These are phyloP conservation scores for Thecocarcelia acutangulata DNA, from an alignment of 2,888 invertebrate genomes.

Conservation along the genomic window DNA sequence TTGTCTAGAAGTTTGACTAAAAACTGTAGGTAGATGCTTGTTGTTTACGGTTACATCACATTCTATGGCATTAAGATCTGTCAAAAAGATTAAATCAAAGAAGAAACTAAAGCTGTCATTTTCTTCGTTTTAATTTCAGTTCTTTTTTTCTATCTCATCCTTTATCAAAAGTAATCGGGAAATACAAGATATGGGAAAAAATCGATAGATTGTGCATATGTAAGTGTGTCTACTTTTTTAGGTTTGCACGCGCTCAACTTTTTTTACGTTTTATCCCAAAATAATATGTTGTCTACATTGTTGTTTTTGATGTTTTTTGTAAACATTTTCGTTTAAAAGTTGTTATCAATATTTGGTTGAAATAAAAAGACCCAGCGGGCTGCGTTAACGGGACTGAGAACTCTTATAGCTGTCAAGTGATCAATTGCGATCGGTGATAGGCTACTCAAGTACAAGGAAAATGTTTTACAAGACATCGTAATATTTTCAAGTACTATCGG, in stretches of 20 bases:
- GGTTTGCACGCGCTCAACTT: neutral
- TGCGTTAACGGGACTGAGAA: conserved; percentile 41
- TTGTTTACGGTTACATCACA: conserved; percentile 18
- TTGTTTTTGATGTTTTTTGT: conserved; percentile 12
- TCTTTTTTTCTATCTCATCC: conserved; percentile 18
- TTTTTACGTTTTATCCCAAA: too few relatives aligned
- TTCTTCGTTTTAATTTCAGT: neutral
- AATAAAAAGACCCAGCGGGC: conserved; percentile 61
- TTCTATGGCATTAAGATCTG: conserved; percentile 50
- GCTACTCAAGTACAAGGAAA: too few relatives aligned
- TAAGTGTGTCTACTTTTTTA: neutral
- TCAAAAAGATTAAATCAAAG: conserved; percentile 53
- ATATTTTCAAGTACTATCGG: too few relatives aligned
- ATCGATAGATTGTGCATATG: too few relatives aligned
- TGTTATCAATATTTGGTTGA: conserved; percentile 39
- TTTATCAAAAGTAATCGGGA: conserved; percentile 61
- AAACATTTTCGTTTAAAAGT: conserved; percentile 4
- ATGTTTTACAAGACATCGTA: too few relatives aligned
- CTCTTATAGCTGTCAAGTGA: conserved; percentile 7
- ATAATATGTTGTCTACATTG: conserved; percentile 17
- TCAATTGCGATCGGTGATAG: conserved; percentile 15
- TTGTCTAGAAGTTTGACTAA: neutral
- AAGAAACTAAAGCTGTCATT: conserved; percentile 44
- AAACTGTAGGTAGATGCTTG: conserved; percentile 23
- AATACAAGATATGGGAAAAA: conserved; percentile 28